phyloP scores from a whole-genome alignment of 2,888 invertebrate species.

The Scelioninae gen. 2 region DNA sequence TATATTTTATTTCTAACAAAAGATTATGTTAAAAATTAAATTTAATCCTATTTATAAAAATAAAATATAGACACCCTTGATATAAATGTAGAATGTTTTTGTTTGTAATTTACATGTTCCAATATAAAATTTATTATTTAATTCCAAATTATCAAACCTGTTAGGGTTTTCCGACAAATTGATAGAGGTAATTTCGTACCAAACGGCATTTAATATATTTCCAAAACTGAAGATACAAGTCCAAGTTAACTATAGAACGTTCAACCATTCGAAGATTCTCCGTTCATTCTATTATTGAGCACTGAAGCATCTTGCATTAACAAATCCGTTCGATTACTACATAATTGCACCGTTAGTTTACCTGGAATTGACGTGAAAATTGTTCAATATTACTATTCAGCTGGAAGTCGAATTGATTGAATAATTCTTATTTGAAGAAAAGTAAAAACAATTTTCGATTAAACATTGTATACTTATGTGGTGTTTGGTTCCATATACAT shows the following conservation, averaged over 20 bases:
- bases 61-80: no score
- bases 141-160: slow-evolving; percentile 5
- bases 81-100: no score
- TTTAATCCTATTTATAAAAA: no score
- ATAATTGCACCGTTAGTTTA: slow-evolving; percentile 44
- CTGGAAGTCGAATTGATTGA: slow-evolving; percentile 5
- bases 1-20: no score
- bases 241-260: slow-evolving; percentile 31
- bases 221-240: slow-evolving; percentile 44
- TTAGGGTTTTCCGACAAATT: slow-evolving; percentile 63
- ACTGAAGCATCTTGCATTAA: slow-evolving; percentile 44
- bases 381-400: slow-evolving; percentile 18
- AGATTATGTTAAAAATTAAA: no score
- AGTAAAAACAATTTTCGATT: no score
- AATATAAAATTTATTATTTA: no score
- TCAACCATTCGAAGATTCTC: slow-evolving; percentile 36
- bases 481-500: no score
- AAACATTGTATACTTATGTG: no score
- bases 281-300: slow-evolving; percentile 48
- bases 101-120: no score
- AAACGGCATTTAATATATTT: slow-evolving; percentile 32
- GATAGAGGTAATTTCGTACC: slow-evolving; percentile 63
- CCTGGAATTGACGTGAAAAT: slow-evolving; percentile 34
- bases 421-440: no score
- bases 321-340: slow-evolving; percentile 50